Conservation (phyloP, 2,888 invertebrate species). For the Dendrolimus pini region DNA sequence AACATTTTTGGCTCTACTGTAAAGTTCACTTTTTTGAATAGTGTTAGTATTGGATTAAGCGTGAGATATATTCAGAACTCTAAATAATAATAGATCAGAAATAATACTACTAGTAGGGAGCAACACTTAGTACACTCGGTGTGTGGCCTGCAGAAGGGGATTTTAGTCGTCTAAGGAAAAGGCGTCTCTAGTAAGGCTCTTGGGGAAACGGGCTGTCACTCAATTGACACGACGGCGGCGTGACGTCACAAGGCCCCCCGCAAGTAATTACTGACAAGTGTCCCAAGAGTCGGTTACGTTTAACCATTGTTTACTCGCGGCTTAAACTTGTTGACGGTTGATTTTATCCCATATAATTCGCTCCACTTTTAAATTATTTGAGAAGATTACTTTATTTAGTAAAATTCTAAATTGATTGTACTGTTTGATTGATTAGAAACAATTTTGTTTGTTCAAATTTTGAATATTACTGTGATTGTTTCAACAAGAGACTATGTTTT, state of each 20-base stretch:
- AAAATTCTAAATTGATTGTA: no score
- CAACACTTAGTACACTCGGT: background rate
- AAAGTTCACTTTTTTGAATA: no score
- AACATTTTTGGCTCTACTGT: no score
- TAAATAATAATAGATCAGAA: no score
- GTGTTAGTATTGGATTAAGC: no score
- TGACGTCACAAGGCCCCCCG: background rate
- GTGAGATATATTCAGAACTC: no score
- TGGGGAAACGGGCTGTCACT: constrained; percentile 48
- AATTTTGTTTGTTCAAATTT: no score
- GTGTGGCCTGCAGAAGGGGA: constrained; percentile 16
- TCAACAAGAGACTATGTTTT: no score
- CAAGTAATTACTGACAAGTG: background rate
- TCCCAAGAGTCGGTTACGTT: background rate
- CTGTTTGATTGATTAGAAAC: no score
- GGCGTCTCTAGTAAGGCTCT: constrained; percentile 71
- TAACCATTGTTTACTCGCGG: background rate
- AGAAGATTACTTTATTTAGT: background rate
- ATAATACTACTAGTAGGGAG: background rate
- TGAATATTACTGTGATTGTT: no score
- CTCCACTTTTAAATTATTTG: background rate
- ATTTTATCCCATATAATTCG: background rate
- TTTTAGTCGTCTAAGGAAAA: constrained; percentile 67
- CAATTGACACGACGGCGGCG: constrained; percentile 4
- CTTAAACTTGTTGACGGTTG: background rate